phyloP scores from a whole-genome alignment of 2,888 invertebrate species.

The Fragum sueziense region DNA sequence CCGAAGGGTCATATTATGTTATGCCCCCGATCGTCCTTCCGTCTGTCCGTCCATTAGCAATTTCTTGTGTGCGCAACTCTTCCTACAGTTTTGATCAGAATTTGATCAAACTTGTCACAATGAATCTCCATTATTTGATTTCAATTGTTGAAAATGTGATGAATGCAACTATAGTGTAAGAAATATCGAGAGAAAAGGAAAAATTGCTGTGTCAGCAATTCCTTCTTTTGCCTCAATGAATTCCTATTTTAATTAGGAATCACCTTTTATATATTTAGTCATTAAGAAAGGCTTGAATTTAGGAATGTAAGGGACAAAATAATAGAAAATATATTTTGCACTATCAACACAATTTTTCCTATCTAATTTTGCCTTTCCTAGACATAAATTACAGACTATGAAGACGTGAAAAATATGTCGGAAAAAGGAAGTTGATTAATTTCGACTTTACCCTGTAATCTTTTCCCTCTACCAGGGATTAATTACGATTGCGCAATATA shows the following conservation, averaged over 20 bases:
- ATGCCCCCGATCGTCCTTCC: no score
- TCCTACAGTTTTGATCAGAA: no score
- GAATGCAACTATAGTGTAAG: no score
- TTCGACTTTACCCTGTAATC: neutral
- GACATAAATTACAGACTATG: neutral
- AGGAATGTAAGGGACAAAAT: neutral
- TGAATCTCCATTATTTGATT: no score
- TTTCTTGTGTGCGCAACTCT: no score
- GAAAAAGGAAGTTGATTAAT: neutral
- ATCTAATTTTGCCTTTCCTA: conserved; percentile 1
- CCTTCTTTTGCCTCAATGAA: neutral
- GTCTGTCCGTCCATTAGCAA: no score
- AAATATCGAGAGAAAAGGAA: neutral
- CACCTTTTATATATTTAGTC: neutral
- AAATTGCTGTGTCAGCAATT: neutral
- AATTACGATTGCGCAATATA: neutral
- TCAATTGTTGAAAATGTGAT: no score
- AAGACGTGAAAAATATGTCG: neutral
- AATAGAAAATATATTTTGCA: neutral
- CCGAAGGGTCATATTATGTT: no score
- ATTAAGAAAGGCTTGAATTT: neutral
- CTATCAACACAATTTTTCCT: neutral
- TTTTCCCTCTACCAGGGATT: neutral
- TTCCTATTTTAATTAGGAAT: neutral
- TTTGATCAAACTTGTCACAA: no score